phyloP scores from a whole-genome alignment of 64 coral and sea anemone genomes.

The Porites australiensis region DNA sequence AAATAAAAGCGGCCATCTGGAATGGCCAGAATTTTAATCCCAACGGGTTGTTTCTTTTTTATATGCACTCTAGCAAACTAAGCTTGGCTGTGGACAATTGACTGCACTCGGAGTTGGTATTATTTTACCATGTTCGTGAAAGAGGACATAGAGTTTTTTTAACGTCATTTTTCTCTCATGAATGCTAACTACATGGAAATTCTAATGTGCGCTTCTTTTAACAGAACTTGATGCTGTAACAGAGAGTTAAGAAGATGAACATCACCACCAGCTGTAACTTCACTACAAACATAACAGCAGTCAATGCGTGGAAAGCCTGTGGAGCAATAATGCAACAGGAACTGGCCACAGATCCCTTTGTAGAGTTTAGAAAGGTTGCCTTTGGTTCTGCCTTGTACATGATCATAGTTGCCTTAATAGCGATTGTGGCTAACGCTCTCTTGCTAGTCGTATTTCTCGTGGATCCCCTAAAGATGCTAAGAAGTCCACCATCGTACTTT shows the following conservation, averaged over 20 bases:
- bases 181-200: too few species aligned
- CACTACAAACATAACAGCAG: not conserved
- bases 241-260: too few species aligned
- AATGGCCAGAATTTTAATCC: not conserved
- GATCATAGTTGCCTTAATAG: not conserved
- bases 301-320: not conserved
- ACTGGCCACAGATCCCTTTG: not conserved
- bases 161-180: too few species aligned
- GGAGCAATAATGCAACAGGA: too few species aligned
- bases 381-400: slow-evolving; percentile 19
- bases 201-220: too few species aligned
- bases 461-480: not conserved
- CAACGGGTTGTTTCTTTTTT: not conserved
- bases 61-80: not conserved
- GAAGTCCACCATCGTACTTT: not conserved
- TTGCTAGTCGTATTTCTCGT: slow-evolving; percentile 11
- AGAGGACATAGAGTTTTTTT: too few species aligned
- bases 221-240: too few species aligned
- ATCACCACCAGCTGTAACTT: not conserved
- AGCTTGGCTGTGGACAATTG: too few species aligned
- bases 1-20: not conserved
- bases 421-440: not conserved
- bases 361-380: not conserved
- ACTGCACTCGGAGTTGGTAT: too few species aligned
- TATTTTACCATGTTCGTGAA: too few species aligned